Conservation (phyloP, 53 echinoderm and acorn worm species). For the Patiria pectinifera region DNA sequence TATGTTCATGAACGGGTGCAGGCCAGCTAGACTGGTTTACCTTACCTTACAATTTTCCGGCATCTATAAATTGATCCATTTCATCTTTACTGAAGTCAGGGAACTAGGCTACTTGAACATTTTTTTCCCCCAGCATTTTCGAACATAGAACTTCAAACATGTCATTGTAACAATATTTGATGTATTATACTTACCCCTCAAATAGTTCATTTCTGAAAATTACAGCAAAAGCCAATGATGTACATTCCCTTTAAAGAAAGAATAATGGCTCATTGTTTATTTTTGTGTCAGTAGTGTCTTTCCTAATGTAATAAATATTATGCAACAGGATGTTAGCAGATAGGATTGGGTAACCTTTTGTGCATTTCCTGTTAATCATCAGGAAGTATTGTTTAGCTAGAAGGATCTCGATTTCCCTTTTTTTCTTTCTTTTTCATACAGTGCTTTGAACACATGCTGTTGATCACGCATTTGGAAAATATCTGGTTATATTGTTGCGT, state of each 20-base stretch:
- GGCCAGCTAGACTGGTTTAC: no score
- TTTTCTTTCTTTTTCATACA: not conserved
- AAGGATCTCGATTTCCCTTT: not conserved
- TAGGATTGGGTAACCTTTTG: not conserved
- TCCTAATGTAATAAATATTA: constrained; percentile 49
- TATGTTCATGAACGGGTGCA: no score
- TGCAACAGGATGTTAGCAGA: constrained; percentile 32
- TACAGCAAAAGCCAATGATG: no score
- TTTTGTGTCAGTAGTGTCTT: not conserved
- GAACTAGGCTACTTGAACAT: no score
- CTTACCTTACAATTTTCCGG: no score
- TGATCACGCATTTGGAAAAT: not conserved
- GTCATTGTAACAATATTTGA: no score
- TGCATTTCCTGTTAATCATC: constrained; percentile 36
- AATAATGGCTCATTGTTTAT: not conserved
- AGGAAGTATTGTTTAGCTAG: constrained; percentile 28
- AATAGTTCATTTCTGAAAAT: no score
- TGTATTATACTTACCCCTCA: no score
- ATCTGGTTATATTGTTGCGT: not conserved
- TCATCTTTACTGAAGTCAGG: no score
- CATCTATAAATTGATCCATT: no score
- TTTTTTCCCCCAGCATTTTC: no score
- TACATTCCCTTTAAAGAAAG: not conserved
- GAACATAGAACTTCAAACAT: no score
- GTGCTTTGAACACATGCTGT: not conserved